Base-by-base conservation (phyloP, 2,888 invertebrate genomes). In the Nudaria mundana region DNA sequence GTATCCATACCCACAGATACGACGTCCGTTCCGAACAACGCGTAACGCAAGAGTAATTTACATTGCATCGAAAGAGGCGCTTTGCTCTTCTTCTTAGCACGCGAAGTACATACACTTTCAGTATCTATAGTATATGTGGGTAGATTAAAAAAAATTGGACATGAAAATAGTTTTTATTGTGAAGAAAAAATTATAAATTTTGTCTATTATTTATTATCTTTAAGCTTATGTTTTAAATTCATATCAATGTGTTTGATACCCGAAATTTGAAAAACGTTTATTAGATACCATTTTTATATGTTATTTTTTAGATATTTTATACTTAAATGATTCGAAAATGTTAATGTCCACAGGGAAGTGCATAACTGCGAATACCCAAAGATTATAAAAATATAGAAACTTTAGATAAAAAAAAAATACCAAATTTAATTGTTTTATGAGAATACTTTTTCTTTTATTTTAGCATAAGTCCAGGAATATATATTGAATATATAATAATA, bases 261-360 rank as follows among this genome's bases (percentile, higher is more conserved):
- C 38, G 22, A 18, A 15, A 23, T 40, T 30, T 18, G 1, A 25
- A 35, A 35, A 34, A 31, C 28, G 22, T 31, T 12, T 40, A 31
- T 40, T 16, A 20, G 24, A 25, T 31, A 32, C 26, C 15, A 32
- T 22, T n/a, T 12, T 26, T 15, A 18, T 18, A 31, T 15, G 20
- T 41, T 30, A 22, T 30, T 14, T 7, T 31, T 26, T 25, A 31
- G 26, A 38, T 36, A 39, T 37, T 34, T 40, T 34, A 40, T 49
- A 40, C 22, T 40, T 22, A 45, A 54, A 50, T 51, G 56, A 41
- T 44, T 53, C 45, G 44, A 56, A 65, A 69, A 58, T 69, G 57
- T 20, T 60, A 63, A 67, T 73, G 67, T 54, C 57, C 54, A 75
- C 76, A 82, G 69, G 85, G 85, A 86, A 86, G 85, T 86, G 85